Evolutionary conservation across 2,113 vertebrate genomes (phyloP), one percentile per base, ranked within the genome.

Genomic region (Scophthalmus maximus): DNA sequence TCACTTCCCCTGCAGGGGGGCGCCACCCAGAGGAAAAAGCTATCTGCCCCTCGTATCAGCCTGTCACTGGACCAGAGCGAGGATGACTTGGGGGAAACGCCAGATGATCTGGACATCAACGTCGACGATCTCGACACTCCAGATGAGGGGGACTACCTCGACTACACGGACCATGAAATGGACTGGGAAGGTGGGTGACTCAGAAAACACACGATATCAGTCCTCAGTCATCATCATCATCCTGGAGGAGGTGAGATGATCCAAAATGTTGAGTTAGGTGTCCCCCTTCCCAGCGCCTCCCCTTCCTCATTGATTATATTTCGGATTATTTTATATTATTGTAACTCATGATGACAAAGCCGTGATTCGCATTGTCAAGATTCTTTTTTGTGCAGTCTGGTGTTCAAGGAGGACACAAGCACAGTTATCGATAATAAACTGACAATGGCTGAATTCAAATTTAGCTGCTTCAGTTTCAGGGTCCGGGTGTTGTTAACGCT

Each of bases 51-150:
- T 73, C 95, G 94, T 30, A 98, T 99, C 90, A 99, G 92, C 85
- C 94, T 99, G 42, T 99, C 97, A 32, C 88, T 99, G 93, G 97
- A 99, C 80, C 96, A 93, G 69, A 99, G 97, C 46, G 97, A 99
- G 88, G 97, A 99, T 66, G 97, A 99, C 74, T 94, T 97, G 62
- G 93, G 97, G 49, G 98, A 99, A 81, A 98, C 97, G 0, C 96
- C 97, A 0, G 97, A 99, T 83, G 97, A 97, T 85, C 95, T 98
- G 10, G 97, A 99, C 87, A 98, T 98, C n/a, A 91, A 93, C 11
- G 96, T 98, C 0, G 97, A 99, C 63, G 98, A 97, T 55, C 94
- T 99, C 1, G 97, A 99, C 69, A 99, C 97, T 38, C 97, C 97
- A 2, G 97, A 99, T 46, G 98, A 99, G 85, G 97, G 93, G 3